These are phyloP conservation scores for Platycercus adscitus DNA, from an alignment of 2,113 vertebrate species.

Conservation along the genomic window DNA sequence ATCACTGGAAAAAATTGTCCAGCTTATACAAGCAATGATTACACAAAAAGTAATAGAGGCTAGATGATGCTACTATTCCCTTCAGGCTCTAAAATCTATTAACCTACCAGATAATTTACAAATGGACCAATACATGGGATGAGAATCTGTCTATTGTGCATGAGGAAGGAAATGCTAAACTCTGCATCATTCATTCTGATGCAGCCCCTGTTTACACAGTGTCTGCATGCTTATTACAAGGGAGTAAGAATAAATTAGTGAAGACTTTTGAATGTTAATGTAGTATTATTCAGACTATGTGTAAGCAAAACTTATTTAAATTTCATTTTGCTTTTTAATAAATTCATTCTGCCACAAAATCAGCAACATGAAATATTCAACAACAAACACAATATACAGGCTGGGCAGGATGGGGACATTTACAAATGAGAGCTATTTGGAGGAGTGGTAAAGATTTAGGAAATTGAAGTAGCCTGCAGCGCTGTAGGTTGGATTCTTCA, in stretches of 20 bases:
- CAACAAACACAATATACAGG: neutral
- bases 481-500: neutral
- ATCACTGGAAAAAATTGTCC: neutral
- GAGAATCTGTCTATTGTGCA: neutral
- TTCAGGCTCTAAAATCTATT: constrained; percentile 20
- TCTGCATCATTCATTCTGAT: neutral
- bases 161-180: neutral
- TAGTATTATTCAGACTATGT: neutral
- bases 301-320: neutral
- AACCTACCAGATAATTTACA: constrained; percentile 3
- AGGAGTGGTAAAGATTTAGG: neutral
- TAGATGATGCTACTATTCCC: neutral
- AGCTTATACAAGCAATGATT: neutral
- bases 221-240: neutral
- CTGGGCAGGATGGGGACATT: neutral
- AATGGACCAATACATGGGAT: neutral
- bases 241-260: neutral
- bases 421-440: neutral
- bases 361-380: neutral
- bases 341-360: neutral
- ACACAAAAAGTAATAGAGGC: neutral
- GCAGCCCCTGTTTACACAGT: neutral
- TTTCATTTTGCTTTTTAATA: neutral
- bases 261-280: neutral
- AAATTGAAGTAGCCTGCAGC: neutral